These are phyloP conservation scores for Toxostoma redivivum DNA, from an alignment of 2,113 vertebrate species.

Conservation along the genomic window DNA sequence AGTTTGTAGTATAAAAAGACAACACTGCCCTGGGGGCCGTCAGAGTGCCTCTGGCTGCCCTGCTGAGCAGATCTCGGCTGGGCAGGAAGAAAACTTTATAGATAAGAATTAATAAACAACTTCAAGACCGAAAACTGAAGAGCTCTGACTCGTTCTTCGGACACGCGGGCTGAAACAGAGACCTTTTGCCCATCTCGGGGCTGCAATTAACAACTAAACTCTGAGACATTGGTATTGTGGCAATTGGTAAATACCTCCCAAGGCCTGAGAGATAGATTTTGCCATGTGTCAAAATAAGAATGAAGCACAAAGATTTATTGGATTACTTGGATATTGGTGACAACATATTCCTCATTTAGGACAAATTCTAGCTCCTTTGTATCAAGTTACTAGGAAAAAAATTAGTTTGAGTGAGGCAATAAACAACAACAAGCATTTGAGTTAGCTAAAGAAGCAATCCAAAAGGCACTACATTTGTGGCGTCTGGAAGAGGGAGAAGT, in stretches of 20 bases:
- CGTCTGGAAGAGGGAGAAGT: neutral
- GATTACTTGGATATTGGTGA: neutral
- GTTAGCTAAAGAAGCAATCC: neutral
- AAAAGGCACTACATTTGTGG: neutral
- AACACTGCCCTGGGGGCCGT: too few relatives aligned
- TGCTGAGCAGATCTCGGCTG: too few relatives aligned
- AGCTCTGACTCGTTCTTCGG: too few relatives aligned
- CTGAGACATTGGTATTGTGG: neutral
- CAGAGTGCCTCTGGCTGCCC: too few relatives aligned
- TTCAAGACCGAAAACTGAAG: too few relatives aligned
- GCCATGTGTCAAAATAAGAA: neutral
- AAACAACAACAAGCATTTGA: neutral
- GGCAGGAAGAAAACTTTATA: too few relatives aligned
- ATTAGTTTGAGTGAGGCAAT: neutral
- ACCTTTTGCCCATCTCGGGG: too few relatives aligned
- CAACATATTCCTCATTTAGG: neutral
- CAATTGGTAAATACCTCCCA: neutral
- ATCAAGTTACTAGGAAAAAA: neutral
- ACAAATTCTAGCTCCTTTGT: neutral
- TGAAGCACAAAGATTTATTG: neutral
- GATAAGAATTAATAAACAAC: too few relatives aligned
- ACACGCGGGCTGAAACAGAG: too few relatives aligned
- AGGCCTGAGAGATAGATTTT: neutral
- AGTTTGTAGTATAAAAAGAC: too few relatives aligned
- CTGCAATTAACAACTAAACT: too few relatives aligned